Conservation (phyloP, 2,797 vertebrate species). For the Phalloptychus januarius region DNA sequence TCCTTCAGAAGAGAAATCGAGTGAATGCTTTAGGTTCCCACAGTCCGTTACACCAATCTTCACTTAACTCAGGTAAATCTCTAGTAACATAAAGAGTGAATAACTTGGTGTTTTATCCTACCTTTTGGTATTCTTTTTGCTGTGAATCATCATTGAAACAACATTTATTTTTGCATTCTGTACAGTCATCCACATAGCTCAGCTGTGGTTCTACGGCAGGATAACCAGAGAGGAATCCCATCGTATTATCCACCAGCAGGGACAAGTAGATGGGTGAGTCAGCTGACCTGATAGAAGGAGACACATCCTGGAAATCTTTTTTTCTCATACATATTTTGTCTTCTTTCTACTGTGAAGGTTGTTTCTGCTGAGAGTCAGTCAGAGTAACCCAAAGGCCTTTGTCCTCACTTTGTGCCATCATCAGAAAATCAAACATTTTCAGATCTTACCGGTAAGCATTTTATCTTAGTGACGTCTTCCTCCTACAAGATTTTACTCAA, state of each 20-base stretch:
- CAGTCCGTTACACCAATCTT: conserved; percentile 92
- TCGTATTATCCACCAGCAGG: conserved; percentile 95
- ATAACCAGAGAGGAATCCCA: conserved; percentile 98
- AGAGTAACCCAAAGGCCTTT: conserved; percentile 99
- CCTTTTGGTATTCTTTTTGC: not conserved
- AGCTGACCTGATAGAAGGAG: not conserved
- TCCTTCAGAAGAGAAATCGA: conserved; percentile 93
- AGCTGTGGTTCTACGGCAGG: conserved; percentile 97
- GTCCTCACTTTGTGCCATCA: conserved; percentile 98
- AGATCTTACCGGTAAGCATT: conserved; percentile 93
- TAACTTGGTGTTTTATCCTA: not conserved
- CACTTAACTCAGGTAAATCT: conserved; percentile 89
- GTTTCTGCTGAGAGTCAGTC: conserved; percentile 96
- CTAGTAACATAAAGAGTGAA: not conserved
- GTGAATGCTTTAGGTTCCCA: conserved; percentile 92
- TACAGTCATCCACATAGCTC: conserved; percentile 95
- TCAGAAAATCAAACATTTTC: conserved; percentile 99
- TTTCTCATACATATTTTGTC: not conserved
- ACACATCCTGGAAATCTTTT: not conserved
- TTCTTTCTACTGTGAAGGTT: conserved; percentile 77
- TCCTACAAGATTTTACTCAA: not conserved
- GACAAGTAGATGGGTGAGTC: conserved; percentile 95
- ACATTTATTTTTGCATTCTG: not conserved
- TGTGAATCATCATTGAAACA: not conserved
- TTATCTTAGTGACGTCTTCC: not conserved